Evolutionary conservation across 1,140 invertebrate species (phyloP), one percentile per base, ranked within the genome.

Genomic region (Monomorium pharaonis): DNA sequence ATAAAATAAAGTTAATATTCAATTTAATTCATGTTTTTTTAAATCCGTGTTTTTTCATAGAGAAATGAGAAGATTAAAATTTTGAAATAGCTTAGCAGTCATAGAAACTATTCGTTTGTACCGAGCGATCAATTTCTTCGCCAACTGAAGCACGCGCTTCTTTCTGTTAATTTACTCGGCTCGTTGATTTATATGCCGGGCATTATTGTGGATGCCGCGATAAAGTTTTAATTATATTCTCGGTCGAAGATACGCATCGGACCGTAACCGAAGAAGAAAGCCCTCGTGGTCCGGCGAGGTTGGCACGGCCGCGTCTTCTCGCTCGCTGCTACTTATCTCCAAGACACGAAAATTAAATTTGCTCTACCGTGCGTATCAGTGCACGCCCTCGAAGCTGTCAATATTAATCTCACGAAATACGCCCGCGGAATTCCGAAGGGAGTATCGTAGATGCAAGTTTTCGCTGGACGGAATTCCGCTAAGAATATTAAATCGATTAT

Each of bases 281-380:
- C 74, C 72, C 51, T 67, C 49, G 56, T 69, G 47, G 86, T 89
- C 85, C 72, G 6, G 51, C 27, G 47, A 65, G 76, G 56, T 54
- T 44, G 72, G 63, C n/a, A 62, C 42, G 49, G 14, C 81, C 51
- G 77, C 70, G 69, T 56, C 58, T 58, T 33, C 65, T 49, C 49
- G 47, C 65, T 49, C 49, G 47, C 30, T 76, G 51, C 27, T 60
- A 49, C 81, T 86, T 89, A 90, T 86, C 83, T 62, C 24, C 63
- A 76, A 69, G 77, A 91, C 74, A 85, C 80, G 87, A 91, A 91
- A 91, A 92, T 92, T 91, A 91, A 91, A 92, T 92, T 91, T 91
- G 88, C 83, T 85, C 85, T 85, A 81, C 75, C 72, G 62, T 84
- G 88, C 85, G 87, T 91, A 91, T 91, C 90, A 87, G 69, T 90